These are phyloP conservation scores for Sepioteuthis lessoniana DNA, from an alignment of 2,888 invertebrate species.

Conservation along the genomic window DNA sequence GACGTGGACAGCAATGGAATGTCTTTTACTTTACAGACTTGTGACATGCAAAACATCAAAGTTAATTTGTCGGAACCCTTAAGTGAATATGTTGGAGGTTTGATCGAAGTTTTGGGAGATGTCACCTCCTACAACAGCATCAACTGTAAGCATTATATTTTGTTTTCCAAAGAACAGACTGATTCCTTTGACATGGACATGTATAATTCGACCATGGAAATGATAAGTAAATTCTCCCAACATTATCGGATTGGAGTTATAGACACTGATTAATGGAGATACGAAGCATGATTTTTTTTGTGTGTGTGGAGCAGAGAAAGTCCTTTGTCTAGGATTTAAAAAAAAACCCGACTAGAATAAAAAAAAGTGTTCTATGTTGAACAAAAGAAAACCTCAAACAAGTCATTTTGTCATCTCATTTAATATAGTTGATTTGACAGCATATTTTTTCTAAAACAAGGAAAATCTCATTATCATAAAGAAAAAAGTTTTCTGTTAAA, in stretches of 20 bases:
- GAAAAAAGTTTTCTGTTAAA: too few relatives aligned
- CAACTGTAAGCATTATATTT: constrained; percentile 62
- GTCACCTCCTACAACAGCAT: constrained; percentile 58
- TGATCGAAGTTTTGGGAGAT: constrained; percentile 65
- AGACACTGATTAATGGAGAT: not conserved
- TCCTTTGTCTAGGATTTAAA: not conserved
- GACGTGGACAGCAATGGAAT: constrained; percentile 66
- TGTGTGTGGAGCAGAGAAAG: not conserved
- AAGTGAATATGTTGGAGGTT: constrained; percentile 63
- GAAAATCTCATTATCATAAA: too few relatives aligned
- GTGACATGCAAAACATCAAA: constrained; percentile 64
- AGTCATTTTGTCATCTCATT: too few relatives aligned
- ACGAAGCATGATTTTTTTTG: not conserved
- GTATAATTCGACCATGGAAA: constrained; percentile 61
- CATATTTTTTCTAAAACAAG: too few relatives aligned
- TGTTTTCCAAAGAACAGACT: constrained; percentile 61
- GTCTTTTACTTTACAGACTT: constrained; percentile 63
- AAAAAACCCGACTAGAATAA: not conserved
- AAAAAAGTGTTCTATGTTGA: not conserved
- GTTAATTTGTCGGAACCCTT: constrained; percentile 65
- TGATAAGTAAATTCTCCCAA: constrained; percentile 54
- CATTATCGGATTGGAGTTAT: constrained; percentile 58
- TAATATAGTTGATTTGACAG: too few relatives aligned
- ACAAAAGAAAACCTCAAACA: too few relatives aligned
- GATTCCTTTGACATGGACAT: constrained; percentile 60